Conservation (phyloP, 2,888 invertebrate species). For the Margaritifera margaritifera region DNA sequence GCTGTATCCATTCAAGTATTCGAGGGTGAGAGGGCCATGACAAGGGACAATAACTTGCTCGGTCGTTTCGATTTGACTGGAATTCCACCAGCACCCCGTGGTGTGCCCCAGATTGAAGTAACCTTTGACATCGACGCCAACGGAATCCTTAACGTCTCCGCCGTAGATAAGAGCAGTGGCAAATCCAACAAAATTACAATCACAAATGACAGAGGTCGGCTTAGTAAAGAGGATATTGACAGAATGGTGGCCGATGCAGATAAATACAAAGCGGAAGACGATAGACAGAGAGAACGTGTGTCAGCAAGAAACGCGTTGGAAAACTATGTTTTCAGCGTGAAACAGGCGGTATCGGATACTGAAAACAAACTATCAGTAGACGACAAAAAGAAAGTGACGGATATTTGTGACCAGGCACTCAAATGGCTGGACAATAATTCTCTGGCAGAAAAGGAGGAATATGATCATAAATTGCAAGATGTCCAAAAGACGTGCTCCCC, state of each 20-base stretch:
- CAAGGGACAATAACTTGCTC: constrained; percentile 87
- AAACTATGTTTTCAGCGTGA: constrained; percentile 69
- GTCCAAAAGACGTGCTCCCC: constrained; percentile 84
- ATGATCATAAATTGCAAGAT: constrained; percentile 84
- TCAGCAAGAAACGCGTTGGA: constrained; percentile 61
- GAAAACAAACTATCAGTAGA: constrained; percentile 76
- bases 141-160: constrained; percentile 79
- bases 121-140: constrained; percentile 91
- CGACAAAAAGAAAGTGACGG: constrained; percentile 81
- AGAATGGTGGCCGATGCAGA: constrained; percentile 75
- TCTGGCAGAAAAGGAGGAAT: constrained; percentile 83
- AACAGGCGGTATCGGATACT: constrained; percentile 77
- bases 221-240: constrained; percentile 90
- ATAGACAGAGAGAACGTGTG: constrained; percentile 61
- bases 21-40: constrained; percentile 96
- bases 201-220: constrained; percentile 88
- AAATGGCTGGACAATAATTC: constrained; percentile 87
- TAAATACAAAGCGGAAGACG: constrained; percentile 66
- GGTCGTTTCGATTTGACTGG: constrained; percentile 64
- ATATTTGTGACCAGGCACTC: constrained; percentile 78
- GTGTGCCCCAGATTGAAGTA: constrained; percentile 75
- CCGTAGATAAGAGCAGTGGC: constrained; percentile 83
- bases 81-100: constrained; percentile 67
- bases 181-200: constrained; percentile 87
- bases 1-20: constrained; percentile 78